Base-by-base conservation (phyloP, 2,113 vertebrate genomes). In the Microtus richardsoni region DNA sequence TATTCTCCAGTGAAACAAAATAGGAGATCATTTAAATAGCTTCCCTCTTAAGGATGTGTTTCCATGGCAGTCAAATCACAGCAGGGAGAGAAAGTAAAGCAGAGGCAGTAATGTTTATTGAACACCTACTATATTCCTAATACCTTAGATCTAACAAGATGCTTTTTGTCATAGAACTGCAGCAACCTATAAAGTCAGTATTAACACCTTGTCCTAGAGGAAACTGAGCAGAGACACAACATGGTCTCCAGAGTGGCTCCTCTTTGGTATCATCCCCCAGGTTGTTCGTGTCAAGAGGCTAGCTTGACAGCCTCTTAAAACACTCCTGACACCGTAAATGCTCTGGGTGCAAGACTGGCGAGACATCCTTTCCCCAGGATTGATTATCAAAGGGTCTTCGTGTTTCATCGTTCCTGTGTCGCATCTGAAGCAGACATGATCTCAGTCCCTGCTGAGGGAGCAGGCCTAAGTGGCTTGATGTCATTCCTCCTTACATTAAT, bases 1-100 rank as follows among this genome's bases (percentile, higher is more conserved):
- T 97, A 94, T 97, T 96, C 87, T 84, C 70, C 96, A 93, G 87
- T 88, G 88, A 88, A 93, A 94, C 95, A 97, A 97, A 91, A 96
- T 44, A 94, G 82, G 86, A 94, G 89, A 95, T 95, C 47, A 97
- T 91, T 97, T 88, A 70, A 94, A 94, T 36, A 68, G 86, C 44
- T 73, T 93, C 44, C 93, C 88, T 87, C 54, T 79, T 95, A 92
- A 79, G 73, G 14, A 47, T 91, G 10, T 84, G 79, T 93, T 92
- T 94, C 71, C 14, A 84, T 41, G 11, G 33, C 47, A 68, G 36
- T 33, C 9, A 88, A 64, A 74, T 39, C 12, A n/a, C 16, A 62
- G 89, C 60, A 36, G 60, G 3, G 24, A 88, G 44, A 26, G 19
- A 90, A 62, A 86, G 19, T 83, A 68, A 82, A 86, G 49, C 41